Evolutionary conservation across 2,797 vertebrate genomes (phyloP).

Genomic region (Cirrhinus mrigala): DNA sequence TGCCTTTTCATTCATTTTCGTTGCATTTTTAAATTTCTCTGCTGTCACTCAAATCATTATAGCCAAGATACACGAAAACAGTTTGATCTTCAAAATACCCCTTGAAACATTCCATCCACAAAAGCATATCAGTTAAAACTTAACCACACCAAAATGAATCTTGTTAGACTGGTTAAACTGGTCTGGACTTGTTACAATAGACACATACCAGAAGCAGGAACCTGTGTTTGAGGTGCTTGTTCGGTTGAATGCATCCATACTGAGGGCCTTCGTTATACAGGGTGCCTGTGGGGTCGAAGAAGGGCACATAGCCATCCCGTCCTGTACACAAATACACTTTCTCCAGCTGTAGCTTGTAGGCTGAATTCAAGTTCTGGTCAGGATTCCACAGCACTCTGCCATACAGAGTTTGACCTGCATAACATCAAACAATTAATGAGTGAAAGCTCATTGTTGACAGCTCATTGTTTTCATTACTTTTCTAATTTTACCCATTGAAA

Average conservation of each 20-base stretch:
- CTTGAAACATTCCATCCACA: background rate
- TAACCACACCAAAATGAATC: slow-evolving; percentile 3
- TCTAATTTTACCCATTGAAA: slow-evolving; percentile 88
- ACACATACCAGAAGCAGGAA: slow-evolving; percentile 92
- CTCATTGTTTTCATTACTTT: background rate
- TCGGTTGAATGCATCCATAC: slow-evolving; percentile 97
- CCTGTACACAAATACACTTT: slow-evolving; percentile 98
- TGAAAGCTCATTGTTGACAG: background rate
- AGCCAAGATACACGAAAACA: background rate
- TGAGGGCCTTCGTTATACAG: slow-evolving; percentile 96
- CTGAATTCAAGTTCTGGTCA: slow-evolving; percentile 93
- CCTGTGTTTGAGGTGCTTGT: slow-evolving; percentile 93
- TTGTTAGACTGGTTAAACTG: slow-evolving; percentile 18
- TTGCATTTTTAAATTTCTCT: background rate
- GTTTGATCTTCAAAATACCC: background rate
- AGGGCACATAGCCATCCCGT: slow-evolving; percentile 93
- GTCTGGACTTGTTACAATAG: background rate
- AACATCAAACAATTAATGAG: slow-evolving; percentile 25
- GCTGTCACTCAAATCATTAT: background rate
- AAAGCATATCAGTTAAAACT: slow-evolving; percentile 7
- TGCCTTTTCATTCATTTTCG: background rate
- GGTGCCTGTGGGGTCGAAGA: slow-evolving; percentile 95
- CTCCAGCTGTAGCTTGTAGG: slow-evolving; percentile 94
- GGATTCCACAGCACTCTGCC: slow-evolving; percentile 96
- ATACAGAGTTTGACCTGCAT: slow-evolving; percentile 90